Conservation (phyloP, 2,888 invertebrate species). For the Lithodes maja region DNA sequence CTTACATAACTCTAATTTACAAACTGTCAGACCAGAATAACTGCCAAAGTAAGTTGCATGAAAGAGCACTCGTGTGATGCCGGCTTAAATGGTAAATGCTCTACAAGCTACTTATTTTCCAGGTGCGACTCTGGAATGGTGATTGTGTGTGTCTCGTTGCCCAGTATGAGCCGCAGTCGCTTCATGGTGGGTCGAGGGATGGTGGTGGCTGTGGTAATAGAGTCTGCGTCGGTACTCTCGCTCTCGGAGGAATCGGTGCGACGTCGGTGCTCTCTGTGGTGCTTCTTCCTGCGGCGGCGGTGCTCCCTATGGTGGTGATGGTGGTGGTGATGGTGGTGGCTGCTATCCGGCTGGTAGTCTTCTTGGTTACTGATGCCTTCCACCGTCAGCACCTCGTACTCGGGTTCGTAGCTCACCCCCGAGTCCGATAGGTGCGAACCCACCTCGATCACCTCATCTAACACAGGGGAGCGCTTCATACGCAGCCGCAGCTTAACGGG, state of each 20-base stretch:
- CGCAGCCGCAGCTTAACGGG: constrained; percentile 85
- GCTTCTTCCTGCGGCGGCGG: constrained; percentile 58
- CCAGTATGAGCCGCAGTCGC: constrained; percentile 62
- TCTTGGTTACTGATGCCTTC: constrained; percentile 62
- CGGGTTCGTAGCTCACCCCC: constrained; percentile 60
- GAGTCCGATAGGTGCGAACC: constrained; percentile 69
- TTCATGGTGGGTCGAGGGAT: constrained; percentile 65
- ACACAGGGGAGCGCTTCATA: constrained; percentile 89
- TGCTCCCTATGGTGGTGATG: constrained; percentile 61
- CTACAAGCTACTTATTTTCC: constrained; percentile 45
- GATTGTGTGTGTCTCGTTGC: constrained; percentile 67
- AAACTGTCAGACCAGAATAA: neutral
- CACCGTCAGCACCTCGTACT: constrained; percentile 69
- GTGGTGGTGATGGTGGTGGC: constrained; percentile 29
- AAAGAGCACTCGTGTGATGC: too few species aligned
- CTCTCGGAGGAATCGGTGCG: constrained; percentile 66
- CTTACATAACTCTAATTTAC: neutral
- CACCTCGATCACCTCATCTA: constrained; percentile 86
- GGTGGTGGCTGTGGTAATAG: constrained; percentile 37
- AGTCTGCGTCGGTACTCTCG: constrained; percentile 60
- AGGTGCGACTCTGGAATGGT: constrained; percentile 64
- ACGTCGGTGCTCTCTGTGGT: constrained; percentile 54
- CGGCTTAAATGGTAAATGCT: neutral
- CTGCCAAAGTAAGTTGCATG: too few species aligned
- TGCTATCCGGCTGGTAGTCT: constrained; percentile 52